These are phyloP conservation scores for Riparia riparia DNA, from an alignment of 2,113 vertebrate genomes.

Conservation along the genomic window DNA sequence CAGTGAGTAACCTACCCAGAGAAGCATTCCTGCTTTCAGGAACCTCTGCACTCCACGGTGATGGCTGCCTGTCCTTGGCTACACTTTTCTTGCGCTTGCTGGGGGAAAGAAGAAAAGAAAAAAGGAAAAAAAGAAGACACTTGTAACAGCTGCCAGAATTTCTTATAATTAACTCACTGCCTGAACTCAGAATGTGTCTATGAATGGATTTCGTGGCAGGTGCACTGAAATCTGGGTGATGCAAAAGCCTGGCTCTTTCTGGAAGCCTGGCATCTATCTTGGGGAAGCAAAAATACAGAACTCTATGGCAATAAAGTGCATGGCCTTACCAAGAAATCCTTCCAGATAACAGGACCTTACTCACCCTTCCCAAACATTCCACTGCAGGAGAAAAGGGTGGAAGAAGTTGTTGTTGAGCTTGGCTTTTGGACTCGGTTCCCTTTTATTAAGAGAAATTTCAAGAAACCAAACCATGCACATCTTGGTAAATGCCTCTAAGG, in stretches of 20 bases:
- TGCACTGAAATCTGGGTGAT: background rate
- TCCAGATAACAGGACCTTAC: background rate
- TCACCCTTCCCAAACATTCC: background rate
- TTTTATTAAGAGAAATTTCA: background rate
- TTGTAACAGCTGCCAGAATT: background rate
- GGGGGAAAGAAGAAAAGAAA: background rate
- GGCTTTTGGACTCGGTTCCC: background rate
- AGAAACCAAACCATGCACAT: background rate
- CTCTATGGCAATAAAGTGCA: background rate
- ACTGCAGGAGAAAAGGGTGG: background rate
- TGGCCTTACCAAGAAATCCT: background rate
- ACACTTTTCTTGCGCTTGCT: slow-evolving; percentile 33
- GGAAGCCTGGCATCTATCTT: background rate
- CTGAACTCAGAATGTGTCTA: background rate
- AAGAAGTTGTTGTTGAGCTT: background rate
- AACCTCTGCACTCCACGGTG: slow-evolving; percentile 42
- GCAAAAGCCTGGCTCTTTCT: background rate
- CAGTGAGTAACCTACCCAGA: slow-evolving; percentile 60
- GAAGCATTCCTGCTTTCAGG: slow-evolving; percentile 40
- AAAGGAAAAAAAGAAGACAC: background rate
- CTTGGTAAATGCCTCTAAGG: background rate
- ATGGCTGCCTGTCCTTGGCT: slow-evolving; percentile 50
- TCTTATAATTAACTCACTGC: background rate
- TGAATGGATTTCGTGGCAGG: background rate
- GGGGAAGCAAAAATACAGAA: background rate